Percentiles rank a stretch among this genome's conserved stretches.
Evolutionary conservation across 2,797 vertebrate genomes (phyloP).

Genomic region (Eurystomus glaucurus): DNA sequence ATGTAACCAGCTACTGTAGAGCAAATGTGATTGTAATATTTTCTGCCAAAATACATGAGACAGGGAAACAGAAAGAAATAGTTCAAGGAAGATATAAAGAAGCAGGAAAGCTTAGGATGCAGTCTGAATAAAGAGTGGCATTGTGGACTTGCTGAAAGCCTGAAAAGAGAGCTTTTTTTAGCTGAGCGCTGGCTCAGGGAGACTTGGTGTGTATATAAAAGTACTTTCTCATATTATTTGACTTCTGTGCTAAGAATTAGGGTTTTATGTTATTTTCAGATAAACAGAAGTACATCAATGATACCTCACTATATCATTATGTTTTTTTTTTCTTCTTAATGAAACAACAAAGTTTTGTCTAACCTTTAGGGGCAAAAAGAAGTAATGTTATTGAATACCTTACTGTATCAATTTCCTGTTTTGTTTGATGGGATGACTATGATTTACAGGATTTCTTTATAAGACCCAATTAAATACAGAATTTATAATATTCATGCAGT

Average conservation of each 20-base stretch:
- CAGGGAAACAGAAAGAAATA: background rate
- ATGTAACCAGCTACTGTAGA: background rate
- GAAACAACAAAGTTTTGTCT: conserved; percentile 21
- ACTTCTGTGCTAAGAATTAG: background rate
- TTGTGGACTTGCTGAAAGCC: background rate
- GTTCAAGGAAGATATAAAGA: background rate
- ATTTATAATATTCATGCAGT: conserved; percentile 72
- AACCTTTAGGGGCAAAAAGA: background rate
- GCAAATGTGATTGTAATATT: background rate
- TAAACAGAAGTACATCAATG: conserved; percentile 5
- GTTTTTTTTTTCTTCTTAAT: background rate
- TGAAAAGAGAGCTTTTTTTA: background rate
- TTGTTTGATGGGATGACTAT: conserved; percentile 62
- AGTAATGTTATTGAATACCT: conserved; percentile 19
- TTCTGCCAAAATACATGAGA: background rate
- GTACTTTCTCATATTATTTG: background rate
- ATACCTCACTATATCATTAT: background rate
- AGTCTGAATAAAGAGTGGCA: background rate
- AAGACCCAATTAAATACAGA: conserved; percentile 68
- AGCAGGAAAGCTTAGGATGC: background rate
- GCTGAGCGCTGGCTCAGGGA: background rate
- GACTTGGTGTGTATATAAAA: background rate
- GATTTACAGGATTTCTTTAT: conserved; percentile 69
- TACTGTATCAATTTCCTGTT: conserved; percentile 33
- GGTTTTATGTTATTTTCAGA: background rate